Conservation (phyloP, 2,113 vertebrate genomes). For the Jaculus jaculus region DNA sequence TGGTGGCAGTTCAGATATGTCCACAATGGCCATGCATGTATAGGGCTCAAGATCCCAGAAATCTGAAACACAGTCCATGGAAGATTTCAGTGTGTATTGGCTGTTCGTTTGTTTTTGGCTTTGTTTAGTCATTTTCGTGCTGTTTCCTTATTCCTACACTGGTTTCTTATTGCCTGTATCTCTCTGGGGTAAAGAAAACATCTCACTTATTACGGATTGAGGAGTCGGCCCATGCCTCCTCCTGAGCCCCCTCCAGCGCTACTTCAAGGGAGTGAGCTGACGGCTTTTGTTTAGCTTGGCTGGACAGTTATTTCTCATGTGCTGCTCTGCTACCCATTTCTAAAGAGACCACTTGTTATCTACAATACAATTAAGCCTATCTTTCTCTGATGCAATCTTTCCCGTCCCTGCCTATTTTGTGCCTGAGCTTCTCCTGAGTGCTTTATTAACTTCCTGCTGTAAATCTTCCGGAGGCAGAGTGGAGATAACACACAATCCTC, state of each 20-base stretch:
- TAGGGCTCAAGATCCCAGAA: background rate
- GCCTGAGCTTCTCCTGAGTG: slow-evolving; percentile 59
- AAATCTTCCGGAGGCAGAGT: slow-evolving; percentile 70
- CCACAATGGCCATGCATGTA: background rate
- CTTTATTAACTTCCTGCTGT: slow-evolving; percentile 76
- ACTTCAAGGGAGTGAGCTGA: background rate
- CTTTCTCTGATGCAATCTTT: slow-evolving; percentile 65
- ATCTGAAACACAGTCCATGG: background rate
- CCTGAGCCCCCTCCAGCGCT: background rate
- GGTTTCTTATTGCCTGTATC: background rate
- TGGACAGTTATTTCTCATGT: slow-evolving; percentile 28
- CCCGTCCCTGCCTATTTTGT: slow-evolving; percentile 54
- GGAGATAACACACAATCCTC: slow-evolving; percentile 75
- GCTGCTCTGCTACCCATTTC: slow-evolving; percentile 40
- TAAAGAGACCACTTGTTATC: slow-evolving; percentile 64
- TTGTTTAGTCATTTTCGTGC: slow-evolving; percentile 6
- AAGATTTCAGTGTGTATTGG: background rate
- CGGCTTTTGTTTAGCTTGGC: slow-evolving; percentile 50
- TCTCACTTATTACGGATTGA: slow-evolving; percentile 4
- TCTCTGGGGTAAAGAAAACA: slow-evolving; percentile 18
- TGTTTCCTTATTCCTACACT: background rate
- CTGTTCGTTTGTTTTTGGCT: slow-evolving; percentile 13
- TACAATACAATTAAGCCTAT: slow-evolving; percentile 67
- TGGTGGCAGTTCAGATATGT: background rate
- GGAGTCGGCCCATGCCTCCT: background rate